A percentile compares a stretch with the other conserved stretches of the same genome.
These are phyloP conservation scores for Cydia splendana DNA, from an alignment of 1,140 invertebrate genomes.

Conservation along the genomic window DNA sequence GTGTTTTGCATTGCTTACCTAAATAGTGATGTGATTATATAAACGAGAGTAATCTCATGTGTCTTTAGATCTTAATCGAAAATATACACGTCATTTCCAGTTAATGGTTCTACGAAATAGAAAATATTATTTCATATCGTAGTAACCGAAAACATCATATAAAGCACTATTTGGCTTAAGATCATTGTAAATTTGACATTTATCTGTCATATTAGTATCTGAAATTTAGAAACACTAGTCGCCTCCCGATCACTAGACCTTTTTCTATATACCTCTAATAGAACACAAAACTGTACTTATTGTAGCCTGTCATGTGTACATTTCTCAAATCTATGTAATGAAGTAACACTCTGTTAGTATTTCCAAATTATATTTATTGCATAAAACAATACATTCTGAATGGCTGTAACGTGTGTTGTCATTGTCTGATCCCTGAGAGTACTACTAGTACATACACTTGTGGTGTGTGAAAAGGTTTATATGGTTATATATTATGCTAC, in stretches of 20 bases:
- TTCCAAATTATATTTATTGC: constrained; percentile 33
- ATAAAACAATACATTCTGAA: constrained; percentile 33
- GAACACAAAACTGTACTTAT: constrained; percentile 23
- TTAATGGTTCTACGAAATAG: neutral
- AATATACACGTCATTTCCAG: neutral
- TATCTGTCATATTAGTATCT: neutral
- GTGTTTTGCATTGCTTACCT: neutral
- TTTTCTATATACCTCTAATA: constrained; percentile 32
- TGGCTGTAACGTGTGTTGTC: constrained; percentile 28
- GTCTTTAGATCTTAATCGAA: neutral
- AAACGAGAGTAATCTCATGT: neutral
- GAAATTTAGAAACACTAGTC: neutral
- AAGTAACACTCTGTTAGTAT: constrained; percentile 32
- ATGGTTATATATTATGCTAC: too few species aligned
- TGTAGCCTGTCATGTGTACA: constrained; percentile 26
- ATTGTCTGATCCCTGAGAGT: constrained; percentile 4
- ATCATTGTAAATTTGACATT: constrained; percentile 2
- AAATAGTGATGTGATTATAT: neutral
- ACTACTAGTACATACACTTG: neutral
- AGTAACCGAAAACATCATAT: neutral
- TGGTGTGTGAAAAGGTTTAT: too few species aligned
- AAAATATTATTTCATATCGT: neutral
- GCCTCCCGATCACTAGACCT: constrained; percentile 16
- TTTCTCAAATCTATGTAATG: constrained; percentile 33
- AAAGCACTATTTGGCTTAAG: neutral